Evolutionary conservation across 2,113 vertebrate species (phyloP), one percentile per base, ranked within the genome.

Genomic region (Oreocharis arfaki): DNA sequence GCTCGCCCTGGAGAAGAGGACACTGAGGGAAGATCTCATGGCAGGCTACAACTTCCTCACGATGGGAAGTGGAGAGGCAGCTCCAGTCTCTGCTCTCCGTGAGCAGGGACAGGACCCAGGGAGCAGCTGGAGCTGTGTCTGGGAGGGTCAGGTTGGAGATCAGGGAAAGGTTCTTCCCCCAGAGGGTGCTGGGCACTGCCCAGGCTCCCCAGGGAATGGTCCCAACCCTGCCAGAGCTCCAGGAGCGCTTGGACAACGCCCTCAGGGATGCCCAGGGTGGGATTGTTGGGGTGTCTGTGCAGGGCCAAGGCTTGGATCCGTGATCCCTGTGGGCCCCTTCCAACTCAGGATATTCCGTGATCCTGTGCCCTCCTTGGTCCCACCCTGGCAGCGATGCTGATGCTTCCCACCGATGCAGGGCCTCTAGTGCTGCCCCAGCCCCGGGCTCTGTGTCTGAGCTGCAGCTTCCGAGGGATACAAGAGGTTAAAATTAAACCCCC

Each of bases 311-410:
- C 7, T 7, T 11, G 63, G 47, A 39, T 35, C n/a, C 0, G 1
- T 26, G 63, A 77, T 21, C 37, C 67, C 33, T 1, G 8, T 1
- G 50, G 13, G 3, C 9, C 35, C 26, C 19, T 64, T 8, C 76
- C 59, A 19, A 0, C 16, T 22, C 1, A 1, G 57, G 49, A 12
- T 3, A 26, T 41, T 46, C 28, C 3, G 0, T 1, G 2, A 33
- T 6, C 13, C 46, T 24, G 32, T 12, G n/a, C 59, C 35, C 57
- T 35, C 85, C 57, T 5, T 1, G 17, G 4, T 4, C 9, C 42
- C 50, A 37, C 18, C 21, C 63, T 50, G 35, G 46, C 4, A 0
- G 44, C 0, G 42, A 42, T 21, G 16, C 55, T 0, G 9, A 11
- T 5, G 57, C 64, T 49, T 20, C 41, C 30, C 41, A 52, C 2